Evolutionary conservation across 2,888 invertebrate genomes (phyloP).

Genomic region (Campaea margaritaria): DNA sequence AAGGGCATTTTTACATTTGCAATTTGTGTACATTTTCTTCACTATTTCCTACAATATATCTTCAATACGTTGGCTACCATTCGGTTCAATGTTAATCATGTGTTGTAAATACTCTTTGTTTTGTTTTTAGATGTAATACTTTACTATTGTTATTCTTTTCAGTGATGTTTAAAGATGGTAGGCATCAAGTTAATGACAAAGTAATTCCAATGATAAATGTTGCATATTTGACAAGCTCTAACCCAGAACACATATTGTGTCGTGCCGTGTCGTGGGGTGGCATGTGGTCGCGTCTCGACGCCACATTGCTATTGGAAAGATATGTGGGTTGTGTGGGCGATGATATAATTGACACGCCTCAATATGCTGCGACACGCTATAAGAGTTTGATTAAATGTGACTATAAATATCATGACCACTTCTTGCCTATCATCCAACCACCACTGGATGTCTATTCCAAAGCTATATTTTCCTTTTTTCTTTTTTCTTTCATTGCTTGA

Average conservation of each 20-base stretch:
- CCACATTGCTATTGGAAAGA: background rate
- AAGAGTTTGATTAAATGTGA: too few relatives aligned
- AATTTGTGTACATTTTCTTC: conserved; percentile 63
- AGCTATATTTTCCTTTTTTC: conserved; percentile 72
- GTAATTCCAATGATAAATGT: background rate
- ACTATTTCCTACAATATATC: conserved; percentile 72
- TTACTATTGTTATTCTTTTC: conserved; percentile 59
- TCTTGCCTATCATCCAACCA: conserved; percentile 49
- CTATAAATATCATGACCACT: too few relatives aligned
- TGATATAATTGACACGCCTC: too few relatives aligned
- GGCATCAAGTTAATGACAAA: conserved; percentile 14
- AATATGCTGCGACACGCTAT: too few relatives aligned
- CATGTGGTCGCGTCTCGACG: background rate
- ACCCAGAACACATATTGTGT: background rate
- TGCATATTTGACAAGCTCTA: background rate
- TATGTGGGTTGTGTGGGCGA: too few relatives aligned
- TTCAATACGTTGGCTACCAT: conserved; percentile 49
- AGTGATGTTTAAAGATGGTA: conserved; percentile 57
- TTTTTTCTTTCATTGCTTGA: conserved; percentile 81
- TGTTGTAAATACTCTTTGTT: conserved; percentile 43
- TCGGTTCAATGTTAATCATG: conserved; percentile 41
- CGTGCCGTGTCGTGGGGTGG: background rate
- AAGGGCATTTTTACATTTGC: conserved; percentile 81
- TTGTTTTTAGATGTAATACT: conserved; percentile 43
- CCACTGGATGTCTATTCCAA: conserved; percentile 81